A percentile compares a stretch with the other conserved stretches of the same genome.
Conservation (phyloP, 2,888 invertebrate species). For the Oscheius sp. region DNA sequence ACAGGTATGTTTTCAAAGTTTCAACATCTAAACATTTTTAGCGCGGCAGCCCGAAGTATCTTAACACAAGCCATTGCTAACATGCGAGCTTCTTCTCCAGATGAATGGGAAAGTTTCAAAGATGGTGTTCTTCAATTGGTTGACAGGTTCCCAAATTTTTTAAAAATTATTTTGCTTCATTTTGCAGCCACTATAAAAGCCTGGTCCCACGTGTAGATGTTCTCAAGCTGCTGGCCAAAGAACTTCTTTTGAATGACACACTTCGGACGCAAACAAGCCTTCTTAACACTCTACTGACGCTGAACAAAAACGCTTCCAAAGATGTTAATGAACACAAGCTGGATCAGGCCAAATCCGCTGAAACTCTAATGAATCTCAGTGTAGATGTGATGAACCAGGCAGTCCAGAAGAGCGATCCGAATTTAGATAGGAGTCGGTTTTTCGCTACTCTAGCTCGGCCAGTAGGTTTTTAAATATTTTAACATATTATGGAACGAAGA, state of each 20-base stretch:
- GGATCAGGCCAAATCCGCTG: conserved; percentile 38
- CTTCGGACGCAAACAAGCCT: conserved; percentile 41
- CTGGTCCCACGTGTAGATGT: conserved; percentile 55
- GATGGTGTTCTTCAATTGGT: conserved; percentile 50
- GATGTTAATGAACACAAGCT: conserved; percentile 11
- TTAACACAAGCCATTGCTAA: conserved; percentile 45
- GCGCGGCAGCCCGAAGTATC: conserved; percentile 45
- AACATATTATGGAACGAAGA: no score
- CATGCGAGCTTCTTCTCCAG: conserved; percentile 42
- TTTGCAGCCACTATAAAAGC: conserved; percentile 48
- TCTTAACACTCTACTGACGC: conserved; percentile 44
- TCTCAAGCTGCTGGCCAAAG: conserved; percentile 52
- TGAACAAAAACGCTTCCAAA: conserved; percentile 15
- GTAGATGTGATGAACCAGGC: conserved; percentile 53
- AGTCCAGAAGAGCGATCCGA: conserved; percentile 43
- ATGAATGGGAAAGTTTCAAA: conserved; percentile 45
- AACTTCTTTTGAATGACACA: conserved; percentile 45
- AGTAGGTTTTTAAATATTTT: not conserved
- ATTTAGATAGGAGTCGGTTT: conserved; percentile 46
- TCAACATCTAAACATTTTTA: not conserved
- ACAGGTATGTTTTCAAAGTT: no score
- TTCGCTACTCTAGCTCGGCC: conserved; percentile 39
- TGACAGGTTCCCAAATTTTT: conserved; percentile 31
- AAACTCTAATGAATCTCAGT: conserved; percentile 44
- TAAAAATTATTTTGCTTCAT: not conserved